Evolutionary conservation across 2,113 vertebrate species (phyloP), one percentile per base, ranked within the genome.

Genomic region (Bubo scandiacus): DNA sequence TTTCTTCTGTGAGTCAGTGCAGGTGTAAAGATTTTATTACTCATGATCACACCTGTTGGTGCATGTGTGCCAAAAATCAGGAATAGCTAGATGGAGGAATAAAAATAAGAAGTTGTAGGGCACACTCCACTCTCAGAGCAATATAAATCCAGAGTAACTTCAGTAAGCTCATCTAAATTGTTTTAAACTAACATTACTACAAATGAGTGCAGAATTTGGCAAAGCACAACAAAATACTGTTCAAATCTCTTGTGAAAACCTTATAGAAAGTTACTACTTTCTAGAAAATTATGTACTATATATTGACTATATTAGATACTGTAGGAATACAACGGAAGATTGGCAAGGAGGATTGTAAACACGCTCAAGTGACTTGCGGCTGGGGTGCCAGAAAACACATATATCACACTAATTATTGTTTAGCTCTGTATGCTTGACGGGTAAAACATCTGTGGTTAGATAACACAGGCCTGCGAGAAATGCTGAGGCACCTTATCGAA

Each of bases 1-100:
- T 79, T 91, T 92, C 86, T 54, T 47, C 88, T 91, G 55, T 96
- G 94, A 95, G 88, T 94, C 90, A 96, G 72, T 86, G 95, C 96
- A 97, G 95, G 94, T 97, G 92, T 97, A 89, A 91, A 96, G 92
- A 92, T 94, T 96, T 97, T 97, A 95, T 94, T 96, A 92, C 81
- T 92, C 88, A 61, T 77, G 72, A 81, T 86, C 88, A 90, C 95
- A 96, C 93, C 96, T 96, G 95, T 78, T 93, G 57, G 68, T 77
- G 72, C 27, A 13, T 32, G 36, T 26, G 55, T 92, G 96, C 96
- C 96, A 97, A 94, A 96, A 95, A 38, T 45, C 80, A 81, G 93
- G 58, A 94, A 82, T 47, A 81, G 68, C 40, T 81, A 70, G 67
- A 87, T 67, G 79, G 70, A 82, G 42, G 47, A 92, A 94, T 42